phyloP scores from a whole-genome alignment of 2,797 vertebrate species.

The Cossypha dichroa region DNA sequence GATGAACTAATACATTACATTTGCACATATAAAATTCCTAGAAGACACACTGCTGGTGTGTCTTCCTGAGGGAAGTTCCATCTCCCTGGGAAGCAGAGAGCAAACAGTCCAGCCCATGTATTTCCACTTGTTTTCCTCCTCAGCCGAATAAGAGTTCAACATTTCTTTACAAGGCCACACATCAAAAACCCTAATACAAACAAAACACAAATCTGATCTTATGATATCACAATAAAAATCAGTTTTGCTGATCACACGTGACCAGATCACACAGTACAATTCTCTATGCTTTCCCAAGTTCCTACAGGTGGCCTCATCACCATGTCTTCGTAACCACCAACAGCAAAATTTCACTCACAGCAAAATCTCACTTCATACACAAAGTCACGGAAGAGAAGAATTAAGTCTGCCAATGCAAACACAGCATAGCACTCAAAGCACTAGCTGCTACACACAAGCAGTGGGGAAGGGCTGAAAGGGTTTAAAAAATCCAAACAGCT shows the following conservation, averaged over 20 bases:
- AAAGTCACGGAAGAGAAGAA: background rate
- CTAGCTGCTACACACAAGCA: background rate
- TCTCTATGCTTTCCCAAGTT: background rate
- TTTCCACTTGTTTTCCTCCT: background rate
- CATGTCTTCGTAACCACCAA: background rate
- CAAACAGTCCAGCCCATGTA: background rate
- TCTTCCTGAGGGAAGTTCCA: background rate
- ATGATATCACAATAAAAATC: background rate
- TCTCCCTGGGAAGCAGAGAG: background rate
- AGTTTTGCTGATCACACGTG: background rate
- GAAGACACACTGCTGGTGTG: background rate
- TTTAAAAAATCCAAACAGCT: background rate
- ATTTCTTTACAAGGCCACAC: background rate
- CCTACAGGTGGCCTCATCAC: background rate
- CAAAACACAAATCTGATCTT: background rate
- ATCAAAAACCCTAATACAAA: background rate
- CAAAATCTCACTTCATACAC: background rate
- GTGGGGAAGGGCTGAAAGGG: background rate
- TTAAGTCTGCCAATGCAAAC: background rate
- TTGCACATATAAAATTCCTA: background rate
- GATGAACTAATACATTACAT: background rate
- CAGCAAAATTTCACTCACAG: background rate
- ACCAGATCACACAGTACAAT: background rate
- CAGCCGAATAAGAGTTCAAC: background rate
- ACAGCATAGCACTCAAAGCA: background rate